Evolutionary conservation across 2,888 invertebrate species (phyloP), one percentile per base, ranked within the genome.

Genomic region (Leucophora obtusa): DNA sequence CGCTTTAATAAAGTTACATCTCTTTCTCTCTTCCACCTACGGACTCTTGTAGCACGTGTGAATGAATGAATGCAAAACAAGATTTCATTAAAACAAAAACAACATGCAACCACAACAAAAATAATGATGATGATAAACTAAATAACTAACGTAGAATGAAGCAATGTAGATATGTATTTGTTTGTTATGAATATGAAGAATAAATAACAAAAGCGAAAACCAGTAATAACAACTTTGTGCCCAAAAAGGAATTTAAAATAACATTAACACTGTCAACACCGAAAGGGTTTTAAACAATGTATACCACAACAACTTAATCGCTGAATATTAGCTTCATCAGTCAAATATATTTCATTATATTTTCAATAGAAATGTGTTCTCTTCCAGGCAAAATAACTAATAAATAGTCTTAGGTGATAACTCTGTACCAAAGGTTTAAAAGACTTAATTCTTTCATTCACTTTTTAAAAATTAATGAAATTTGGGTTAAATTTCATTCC

Each of bases 11-110:
- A 59, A 74, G 9, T 18, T 53, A 50, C 17, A 38, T 33, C 17
- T 73, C 10, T 43, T 43, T 70, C 18, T 38, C 47, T 54, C 18
- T 43, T 54, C 18, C 78, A 63, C 69, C 43, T 38, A 59, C 38
- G 14, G 11, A 43, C 11, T 53, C 33, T 15, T 59, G 18, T 47
- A 14, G 43, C 43, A 80, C 79, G 79, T 80, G 79, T 56, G 28
- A 66, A 38, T 51, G 15, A 65, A 47, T 65, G 58, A n/a, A n/a
- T n/a, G n/a, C n/a, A n/a, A n/a, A n/a, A n/a, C n/a, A n/a, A n/a
- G n/a, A n/a, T n/a, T n/a, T n/a, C n/a, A n/a, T n/a, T n/a, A n/a
- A n/a, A n/a, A n/a, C 43, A 76, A 56, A 72, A 35, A 68, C 21
- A 10, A 18, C 17, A 38, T 63, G 58, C 33, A 17, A 15, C 11